Percentiles rank a stretch among this genome's conserved stretches.
These are phyloP conservation scores for Jordanella pulchra DNA, from an alignment of 2,797 vertebrate species.

Conservation along the genomic window DNA sequence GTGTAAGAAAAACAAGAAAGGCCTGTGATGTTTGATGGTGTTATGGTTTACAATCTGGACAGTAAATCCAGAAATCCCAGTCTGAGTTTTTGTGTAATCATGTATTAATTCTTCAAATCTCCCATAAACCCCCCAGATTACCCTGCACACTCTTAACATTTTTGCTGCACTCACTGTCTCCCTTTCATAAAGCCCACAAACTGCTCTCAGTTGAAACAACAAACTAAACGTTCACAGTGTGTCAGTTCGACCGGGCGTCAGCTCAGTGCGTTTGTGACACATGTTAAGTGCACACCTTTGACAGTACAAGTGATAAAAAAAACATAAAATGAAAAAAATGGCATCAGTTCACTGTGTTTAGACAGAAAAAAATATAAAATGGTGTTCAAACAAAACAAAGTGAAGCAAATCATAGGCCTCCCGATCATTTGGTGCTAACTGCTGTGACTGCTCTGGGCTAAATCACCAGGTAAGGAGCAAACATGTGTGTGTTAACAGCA, in stretches of 20 bases:
- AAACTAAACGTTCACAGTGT: constrained; percentile 8
- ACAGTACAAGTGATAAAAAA: constrained; percentile 41
- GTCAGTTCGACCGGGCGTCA: constrained; percentile 28
- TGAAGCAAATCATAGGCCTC: constrained; percentile 36
- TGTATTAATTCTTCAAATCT: constrained; percentile 19
- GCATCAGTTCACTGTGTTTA: constrained; percentile 37
- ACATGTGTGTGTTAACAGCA: constrained; percentile 22
- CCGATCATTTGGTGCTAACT: constrained; percentile 45
- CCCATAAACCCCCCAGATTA: constrained; percentile 16
- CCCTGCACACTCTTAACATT: background rate
- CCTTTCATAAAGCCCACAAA: constrained; percentile 13
- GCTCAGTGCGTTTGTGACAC: constrained; percentile 29
- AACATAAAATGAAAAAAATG: constrained; percentile 31
- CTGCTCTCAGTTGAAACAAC: constrained; percentile 5
- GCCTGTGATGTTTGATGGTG: constrained; percentile 32
- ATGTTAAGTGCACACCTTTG: constrained; percentile 35
- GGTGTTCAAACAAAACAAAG: constrained; percentile 35
- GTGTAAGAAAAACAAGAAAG: constrained; percentile 11
- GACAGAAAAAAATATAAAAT: constrained; percentile 44
- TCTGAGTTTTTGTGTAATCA: constrained; percentile 42
- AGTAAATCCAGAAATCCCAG: constrained; percentile 50
- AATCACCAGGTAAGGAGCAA: constrained; percentile 30
- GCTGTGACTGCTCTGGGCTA: constrained; percentile 27
- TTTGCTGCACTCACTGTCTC: constrained; percentile 17
- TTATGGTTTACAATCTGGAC: constrained; percentile 49